phyloP scores from a whole-genome alignment of 2,888 invertebrate species.

The Spicauda simplicius region DNA sequence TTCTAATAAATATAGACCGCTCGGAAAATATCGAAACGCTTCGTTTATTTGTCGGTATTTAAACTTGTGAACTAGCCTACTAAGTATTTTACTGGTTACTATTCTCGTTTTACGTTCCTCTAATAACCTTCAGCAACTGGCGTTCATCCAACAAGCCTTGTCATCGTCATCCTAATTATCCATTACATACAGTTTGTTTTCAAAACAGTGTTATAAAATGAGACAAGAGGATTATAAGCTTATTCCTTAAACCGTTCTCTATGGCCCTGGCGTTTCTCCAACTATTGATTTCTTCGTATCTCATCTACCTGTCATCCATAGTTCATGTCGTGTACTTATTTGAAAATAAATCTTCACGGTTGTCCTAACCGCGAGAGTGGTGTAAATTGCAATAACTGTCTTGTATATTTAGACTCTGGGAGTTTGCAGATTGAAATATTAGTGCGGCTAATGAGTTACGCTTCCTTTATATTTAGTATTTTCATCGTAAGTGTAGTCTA shows the following conservation, averaged over 20 bases:
- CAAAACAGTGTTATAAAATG: not conserved
- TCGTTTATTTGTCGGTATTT: not conserved
- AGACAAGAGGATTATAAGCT: slow-evolving; percentile 4
- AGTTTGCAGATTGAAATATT: not conserved
- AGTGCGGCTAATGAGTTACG: not conserved
- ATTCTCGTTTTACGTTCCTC: not conserved
- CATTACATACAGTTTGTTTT: slow-evolving; percentile 2
- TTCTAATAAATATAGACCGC: not conserved
- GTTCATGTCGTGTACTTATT: slow-evolving; percentile 7
- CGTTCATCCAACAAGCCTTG: not conserved
- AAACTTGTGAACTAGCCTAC: not conserved
- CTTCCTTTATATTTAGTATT: no score
- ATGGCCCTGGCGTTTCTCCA: slow-evolving; percentile 2
- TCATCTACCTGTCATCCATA: slow-evolving; percentile 3
- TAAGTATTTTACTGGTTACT: slow-evolving; percentile 1
- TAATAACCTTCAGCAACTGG: not conserved
- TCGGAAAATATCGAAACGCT: not conserved
- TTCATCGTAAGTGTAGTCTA: no score
- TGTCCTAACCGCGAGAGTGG: not conserved
- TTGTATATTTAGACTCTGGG: not conserved
- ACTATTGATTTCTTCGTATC: slow-evolving; percentile 5
- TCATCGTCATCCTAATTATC: slow-evolving; percentile 4
- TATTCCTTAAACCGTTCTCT: not conserved
- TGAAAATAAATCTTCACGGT: slow-evolving; percentile 7
- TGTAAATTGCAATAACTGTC: slow-evolving; percentile 3